A percentile compares a stretch with the other conserved stretches of the same genome.
Evolutionary conservation across 2,113 vertebrate species (phyloP).

Genomic region (Chaetodon auriga): DNA sequence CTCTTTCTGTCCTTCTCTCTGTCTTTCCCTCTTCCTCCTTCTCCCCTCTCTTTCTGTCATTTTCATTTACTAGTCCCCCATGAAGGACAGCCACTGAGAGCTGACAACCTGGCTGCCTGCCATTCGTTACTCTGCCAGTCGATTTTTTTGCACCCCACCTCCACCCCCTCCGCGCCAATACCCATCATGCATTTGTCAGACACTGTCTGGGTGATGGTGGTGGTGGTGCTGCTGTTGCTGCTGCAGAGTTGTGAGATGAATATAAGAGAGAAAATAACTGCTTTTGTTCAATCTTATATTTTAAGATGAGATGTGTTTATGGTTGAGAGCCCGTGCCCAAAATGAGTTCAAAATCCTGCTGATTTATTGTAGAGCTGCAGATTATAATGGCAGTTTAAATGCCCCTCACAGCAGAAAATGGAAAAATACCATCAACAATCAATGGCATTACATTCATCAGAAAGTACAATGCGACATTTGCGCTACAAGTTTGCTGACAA

Average conservation of each 20-base stretch:
- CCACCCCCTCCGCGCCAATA: constrained; percentile 38
- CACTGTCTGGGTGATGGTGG: constrained; percentile 49
- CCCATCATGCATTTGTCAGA: constrained; percentile 74
- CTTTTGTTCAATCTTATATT: constrained; percentile 23
- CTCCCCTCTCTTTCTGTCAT: constrained; percentile 15
- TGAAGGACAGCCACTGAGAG: constrained; percentile 66
- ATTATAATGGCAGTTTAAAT: constrained; percentile 12
- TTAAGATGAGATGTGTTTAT: background rate
- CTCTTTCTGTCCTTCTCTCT: constrained; percentile 20
- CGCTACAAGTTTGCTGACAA: constrained; percentile 17
- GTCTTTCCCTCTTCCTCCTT: constrained; percentile 27
- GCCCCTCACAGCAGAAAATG: background rate
- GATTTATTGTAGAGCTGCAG: background rate
- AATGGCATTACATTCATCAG: constrained; percentile 7
- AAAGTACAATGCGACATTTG: constrained; percentile 48
- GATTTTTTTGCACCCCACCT: constrained; percentile 47
- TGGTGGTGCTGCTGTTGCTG: constrained; percentile 41
- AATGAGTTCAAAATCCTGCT: constrained; percentile 7
- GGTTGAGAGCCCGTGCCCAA: background rate
- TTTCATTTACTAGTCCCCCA: constrained; percentile 57
- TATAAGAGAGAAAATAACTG: constrained; percentile 17
- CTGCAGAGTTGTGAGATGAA: constrained; percentile 53
- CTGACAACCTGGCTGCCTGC: constrained; percentile 70
- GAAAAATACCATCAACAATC: constrained; percentile 9
- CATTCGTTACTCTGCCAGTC: constrained; percentile 70